Evolutionary conservation across 2,113 vertebrate genomes (phyloP).

Genomic region (Nycticebus coucang): DNA sequence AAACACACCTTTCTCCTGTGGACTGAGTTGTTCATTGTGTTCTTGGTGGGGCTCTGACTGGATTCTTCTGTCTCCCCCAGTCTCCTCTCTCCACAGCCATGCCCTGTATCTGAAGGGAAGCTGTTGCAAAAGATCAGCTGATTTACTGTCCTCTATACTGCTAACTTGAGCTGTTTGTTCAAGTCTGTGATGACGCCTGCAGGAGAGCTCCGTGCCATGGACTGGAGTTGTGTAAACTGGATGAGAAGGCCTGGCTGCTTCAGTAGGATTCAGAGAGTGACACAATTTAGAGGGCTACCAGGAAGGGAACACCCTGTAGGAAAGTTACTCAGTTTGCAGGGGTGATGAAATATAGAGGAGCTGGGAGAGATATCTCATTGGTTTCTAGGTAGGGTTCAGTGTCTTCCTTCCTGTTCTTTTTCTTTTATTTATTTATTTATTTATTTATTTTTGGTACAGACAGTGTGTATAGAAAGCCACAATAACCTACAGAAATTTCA

Average conservation of each 20-base stretch:
- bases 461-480: no score
- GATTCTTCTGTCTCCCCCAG: neutral
- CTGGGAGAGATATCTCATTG: neutral
- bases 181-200: neutral
- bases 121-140: neutral
- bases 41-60: neutral
- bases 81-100: neutral
- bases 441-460: no score
- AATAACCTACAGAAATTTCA: no score
- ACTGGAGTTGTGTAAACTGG: neutral
- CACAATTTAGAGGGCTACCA: neutral
- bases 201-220: accelerated
- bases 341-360: neutral
- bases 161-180: neutral
- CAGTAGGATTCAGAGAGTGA: neutral
- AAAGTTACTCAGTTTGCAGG: neutral
- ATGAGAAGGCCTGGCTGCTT: neutral
- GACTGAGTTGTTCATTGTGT: neutral
- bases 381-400: neutral
- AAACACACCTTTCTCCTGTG: neutral
- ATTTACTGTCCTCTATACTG: neutral
- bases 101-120: neutral
- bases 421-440: no score
- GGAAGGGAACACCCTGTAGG: neutral
- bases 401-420: neutral